Evolutionary conservation across 92 coral and sea anemone species (phyloP).

Genomic region (Nematostella vectensis): DNA sequence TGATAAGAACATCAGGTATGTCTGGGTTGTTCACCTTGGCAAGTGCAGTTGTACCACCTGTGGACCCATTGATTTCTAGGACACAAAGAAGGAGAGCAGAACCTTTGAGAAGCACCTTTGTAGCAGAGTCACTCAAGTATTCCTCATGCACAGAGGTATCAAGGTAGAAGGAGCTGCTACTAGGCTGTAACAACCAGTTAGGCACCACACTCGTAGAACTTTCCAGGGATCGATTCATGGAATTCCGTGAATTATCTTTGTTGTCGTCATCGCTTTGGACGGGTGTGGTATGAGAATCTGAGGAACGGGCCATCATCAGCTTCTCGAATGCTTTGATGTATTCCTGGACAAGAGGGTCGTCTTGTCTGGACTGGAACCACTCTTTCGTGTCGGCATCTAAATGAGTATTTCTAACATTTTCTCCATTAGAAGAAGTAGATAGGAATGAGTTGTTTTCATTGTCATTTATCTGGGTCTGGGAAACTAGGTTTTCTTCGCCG

Average conservation of each 20-base stretch:
- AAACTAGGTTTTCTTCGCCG: too few relatives aligned
- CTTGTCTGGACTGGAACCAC: constrained; percentile 77
- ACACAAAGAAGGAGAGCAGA: background rate
- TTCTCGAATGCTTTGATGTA: constrained; percentile 79
- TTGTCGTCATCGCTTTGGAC: constrained; percentile 2
- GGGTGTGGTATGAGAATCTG: too few relatives aligned
- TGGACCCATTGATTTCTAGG: constrained; percentile 11
- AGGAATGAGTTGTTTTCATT: too few relatives aligned
- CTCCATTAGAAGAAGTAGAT: too few relatives aligned
- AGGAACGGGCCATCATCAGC: constrained; percentile 12
- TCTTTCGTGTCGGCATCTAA: constrained; percentile 61
- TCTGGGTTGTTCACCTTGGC: constrained; percentile 44
- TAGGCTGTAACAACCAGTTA: constrained; percentile 66
- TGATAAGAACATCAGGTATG: constrained; percentile 44
- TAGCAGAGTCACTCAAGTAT: constrained; percentile 34
- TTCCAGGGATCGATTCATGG: background rate
- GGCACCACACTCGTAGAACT: constrained; percentile 12
- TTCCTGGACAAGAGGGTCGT: constrained; percentile 92
- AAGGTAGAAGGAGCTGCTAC: constrained; percentile 43
- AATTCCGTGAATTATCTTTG: constrained; percentile 14
- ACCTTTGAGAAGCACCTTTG: constrained; percentile 7
- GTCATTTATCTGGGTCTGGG: too few relatives aligned
- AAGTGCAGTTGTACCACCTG: constrained; percentile 51
- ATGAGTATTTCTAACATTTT: too few relatives aligned
- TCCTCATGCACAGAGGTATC: constrained; percentile 40